Evolutionary conservation across 2,113 vertebrate genomes (phyloP).

Genomic region (Nerophis ophidion): DNA sequence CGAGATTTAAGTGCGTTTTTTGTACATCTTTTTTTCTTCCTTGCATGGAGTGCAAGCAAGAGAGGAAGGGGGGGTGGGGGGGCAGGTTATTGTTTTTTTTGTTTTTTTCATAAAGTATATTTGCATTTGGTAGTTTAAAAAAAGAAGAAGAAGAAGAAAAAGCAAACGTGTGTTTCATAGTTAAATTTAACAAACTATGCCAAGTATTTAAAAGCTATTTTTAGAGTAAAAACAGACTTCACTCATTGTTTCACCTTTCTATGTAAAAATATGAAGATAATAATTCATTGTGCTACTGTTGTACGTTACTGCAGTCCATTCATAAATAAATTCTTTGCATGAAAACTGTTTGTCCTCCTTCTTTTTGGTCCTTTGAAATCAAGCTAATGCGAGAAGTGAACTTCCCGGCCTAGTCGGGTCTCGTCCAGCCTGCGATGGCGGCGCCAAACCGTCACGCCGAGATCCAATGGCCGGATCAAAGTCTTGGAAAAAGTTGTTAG

Average conservation of each 20-base stretch:
- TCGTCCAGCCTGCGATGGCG: constrained; percentile 15
- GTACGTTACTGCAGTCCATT: constrained; percentile 72
- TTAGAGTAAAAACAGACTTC: constrained; percentile 65
- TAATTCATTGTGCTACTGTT: constrained; percentile 72
- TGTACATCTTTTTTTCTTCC: constrained; percentile 71
- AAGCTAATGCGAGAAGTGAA: not conserved
- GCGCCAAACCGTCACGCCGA: constrained; percentile 50
- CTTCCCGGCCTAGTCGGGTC: not conserved
- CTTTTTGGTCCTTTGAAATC: not conserved
- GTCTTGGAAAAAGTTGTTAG: constrained; percentile 24
- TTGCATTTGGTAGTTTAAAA: constrained; percentile 67
- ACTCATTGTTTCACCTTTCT: constrained; percentile 70
- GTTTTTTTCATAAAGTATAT: constrained; percentile 66
- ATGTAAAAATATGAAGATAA: constrained; percentile 71
- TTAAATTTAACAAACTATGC: constrained; percentile 72
- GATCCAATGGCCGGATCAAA: constrained; percentile 44
- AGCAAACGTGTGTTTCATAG: constrained; percentile 61
- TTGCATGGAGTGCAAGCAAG: constrained; percentile 65
- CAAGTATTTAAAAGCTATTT: constrained; percentile 76
- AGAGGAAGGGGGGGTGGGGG: constrained; percentile 50
- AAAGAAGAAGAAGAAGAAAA: constrained; percentile 15
- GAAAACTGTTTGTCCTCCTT: constrained; percentile 35
- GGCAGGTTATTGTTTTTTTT: not conserved
- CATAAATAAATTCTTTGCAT: constrained; percentile 77
- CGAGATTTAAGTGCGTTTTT: constrained; percentile 73